Conservation (phyloP, 2,888 invertebrate species). For the Thymelicus sylvestris region DNA sequence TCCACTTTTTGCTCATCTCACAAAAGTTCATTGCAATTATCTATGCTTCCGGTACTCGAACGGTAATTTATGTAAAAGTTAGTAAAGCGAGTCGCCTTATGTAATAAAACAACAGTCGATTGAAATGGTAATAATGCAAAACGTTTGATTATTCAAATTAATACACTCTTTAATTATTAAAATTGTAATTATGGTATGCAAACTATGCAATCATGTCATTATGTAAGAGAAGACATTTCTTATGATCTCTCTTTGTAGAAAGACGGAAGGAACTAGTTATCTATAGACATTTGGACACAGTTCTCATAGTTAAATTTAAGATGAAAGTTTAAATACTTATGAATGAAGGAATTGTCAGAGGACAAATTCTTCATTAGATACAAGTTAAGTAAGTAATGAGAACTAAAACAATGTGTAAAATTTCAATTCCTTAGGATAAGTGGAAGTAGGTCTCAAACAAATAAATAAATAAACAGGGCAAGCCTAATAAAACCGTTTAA, state of each 20-base stretch:
- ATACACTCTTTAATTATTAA: conserved; percentile 4
- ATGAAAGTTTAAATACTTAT: conserved; percentile 44
- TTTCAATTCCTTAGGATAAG: too few species aligned
- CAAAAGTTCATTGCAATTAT: conserved; percentile 32
- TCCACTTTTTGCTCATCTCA: conserved; percentile 45
- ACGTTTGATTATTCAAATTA: conserved; percentile 31
- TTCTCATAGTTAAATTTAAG: conserved; percentile 45
- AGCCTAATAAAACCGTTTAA: too few species aligned
- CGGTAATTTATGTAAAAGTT: conserved; percentile 39
- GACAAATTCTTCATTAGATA: background rate
- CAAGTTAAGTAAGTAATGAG: background rate
- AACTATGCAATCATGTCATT: conserved; percentile 31
- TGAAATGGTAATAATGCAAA: conserved; percentile 16
- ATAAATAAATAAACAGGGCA: too few species aligned
- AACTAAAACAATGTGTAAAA: too few species aligned
- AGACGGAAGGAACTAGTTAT: conserved; percentile 40
- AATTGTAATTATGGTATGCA: conserved; percentile 15
- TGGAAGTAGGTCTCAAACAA: too few species aligned
- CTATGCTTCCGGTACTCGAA: conserved; percentile 36
- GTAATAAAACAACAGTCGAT: conserved; percentile 4
- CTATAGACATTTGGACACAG: conserved; percentile 41
- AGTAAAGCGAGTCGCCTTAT: conserved; percentile 5
- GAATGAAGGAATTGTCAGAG: too few species aligned
- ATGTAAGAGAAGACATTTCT: conserved; percentile 30
- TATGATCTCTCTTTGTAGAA: conserved; percentile 27